Percentiles rank a stretch among this genome's conserved stretches.
Conservation (phyloP, 2,113 vertebrate genomes). For the Cygnus buccinator region DNA sequence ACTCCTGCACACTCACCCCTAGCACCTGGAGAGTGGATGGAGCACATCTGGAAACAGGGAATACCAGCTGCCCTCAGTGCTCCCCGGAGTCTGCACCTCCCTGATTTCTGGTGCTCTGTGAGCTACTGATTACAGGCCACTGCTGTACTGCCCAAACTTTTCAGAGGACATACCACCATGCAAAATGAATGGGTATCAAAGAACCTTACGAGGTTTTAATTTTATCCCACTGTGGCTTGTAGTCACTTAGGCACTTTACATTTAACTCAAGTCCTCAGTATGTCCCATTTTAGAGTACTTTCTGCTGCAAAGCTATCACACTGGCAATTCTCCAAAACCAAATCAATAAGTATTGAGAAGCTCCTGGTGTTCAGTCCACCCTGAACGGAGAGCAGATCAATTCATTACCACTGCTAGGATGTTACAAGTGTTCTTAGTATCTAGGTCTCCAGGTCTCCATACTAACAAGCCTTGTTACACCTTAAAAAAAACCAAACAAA, state of each 20-base stretch:
- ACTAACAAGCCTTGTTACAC: background rate
- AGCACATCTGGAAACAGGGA: background rate
- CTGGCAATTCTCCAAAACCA: constrained; percentile 20
- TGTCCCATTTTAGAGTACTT: background rate
- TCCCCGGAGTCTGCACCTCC: background rate
- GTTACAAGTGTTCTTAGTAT: background rate
- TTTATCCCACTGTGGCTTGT: background rate
- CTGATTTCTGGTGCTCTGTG: background rate
- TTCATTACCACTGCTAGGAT: background rate
- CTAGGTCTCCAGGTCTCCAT: background rate
- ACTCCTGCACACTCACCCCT: background rate
- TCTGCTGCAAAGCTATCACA: background rate
- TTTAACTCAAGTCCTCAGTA: background rate
- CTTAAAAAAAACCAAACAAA: background rate
- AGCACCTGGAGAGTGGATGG: background rate
- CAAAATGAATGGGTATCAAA: background rate
- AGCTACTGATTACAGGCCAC: background rate
- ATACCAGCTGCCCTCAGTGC: background rate
- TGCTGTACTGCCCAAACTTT: background rate
- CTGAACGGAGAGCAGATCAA: background rate
- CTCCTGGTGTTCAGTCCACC: background rate
- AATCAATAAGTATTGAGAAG: background rate
- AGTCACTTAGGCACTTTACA: background rate
- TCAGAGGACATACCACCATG: background rate
- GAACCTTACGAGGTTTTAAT: background rate